phyloP scores from a whole-genome alignment of 2,888 invertebrate species.

The Petrolisthes cinctipes region DNA sequence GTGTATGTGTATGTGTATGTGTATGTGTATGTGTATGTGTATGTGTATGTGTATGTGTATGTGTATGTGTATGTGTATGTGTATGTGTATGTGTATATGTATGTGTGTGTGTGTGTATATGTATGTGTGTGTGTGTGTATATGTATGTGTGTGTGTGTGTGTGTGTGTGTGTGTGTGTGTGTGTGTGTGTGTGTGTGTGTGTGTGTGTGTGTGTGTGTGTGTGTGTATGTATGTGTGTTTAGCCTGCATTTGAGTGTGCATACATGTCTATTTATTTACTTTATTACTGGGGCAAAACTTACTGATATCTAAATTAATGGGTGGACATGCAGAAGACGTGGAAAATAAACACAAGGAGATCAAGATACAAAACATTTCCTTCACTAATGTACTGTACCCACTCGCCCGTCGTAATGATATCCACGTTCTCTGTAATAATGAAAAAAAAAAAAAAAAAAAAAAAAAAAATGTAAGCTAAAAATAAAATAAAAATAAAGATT shows the following conservation, averaged over 20 bases:
- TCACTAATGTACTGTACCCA: too few species aligned
- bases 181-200: conserved; percentile 3
- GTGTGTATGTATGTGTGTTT: conserved; percentile 23
- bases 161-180: conserved; percentile 8
- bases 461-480: too few species aligned
- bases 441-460: too few species aligned
- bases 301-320: too few species aligned
- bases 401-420: too few species aligned
- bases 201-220: conserved; percentile 19
- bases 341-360: too few species aligned
- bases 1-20: not conserved
- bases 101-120: conserved; percentile 14
- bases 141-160: conserved; percentile 13
- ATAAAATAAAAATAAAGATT: too few species aligned
- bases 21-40: conserved; percentile 21
- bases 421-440: too few species aligned
- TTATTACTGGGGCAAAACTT: too few species aligned
- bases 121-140: not conserved
- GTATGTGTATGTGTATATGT: conserved; percentile 4
- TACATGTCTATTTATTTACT: conserved; percentile 21
- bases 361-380: too few species aligned
- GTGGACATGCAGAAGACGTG: too few species aligned
- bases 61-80: not conserved
- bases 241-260: conserved; percentile 1
- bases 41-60: not conserved